Base-by-base conservation (phyloP, 2,113 vertebrate genomes). In the Datnioides undecimradiatus region DNA sequence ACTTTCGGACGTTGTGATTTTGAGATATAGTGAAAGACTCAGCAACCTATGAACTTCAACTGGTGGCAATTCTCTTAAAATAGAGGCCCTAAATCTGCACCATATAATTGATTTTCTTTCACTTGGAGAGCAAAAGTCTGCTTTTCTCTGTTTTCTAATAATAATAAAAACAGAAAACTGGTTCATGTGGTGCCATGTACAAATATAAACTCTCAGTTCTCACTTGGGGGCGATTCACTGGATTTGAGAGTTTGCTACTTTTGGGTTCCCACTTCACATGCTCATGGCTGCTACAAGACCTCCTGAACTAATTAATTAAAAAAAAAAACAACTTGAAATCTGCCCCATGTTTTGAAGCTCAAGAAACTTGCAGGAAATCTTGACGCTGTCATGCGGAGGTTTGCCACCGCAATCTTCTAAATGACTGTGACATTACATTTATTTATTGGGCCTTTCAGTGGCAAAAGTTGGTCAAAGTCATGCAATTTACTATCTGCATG, bases 241-340 rank as follows among this genome's bases (percentile, higher is more conserved):
- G 49, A 55, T 74, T 70, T 59, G 8, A 65, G 73, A 69, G 73
- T 46, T 73, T 64, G 27, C 31, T 54, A 17, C 43, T 29, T 38
- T 57, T 64, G 7, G 43, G 62, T 45, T 59, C 51, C 60, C 33
- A 10, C 48, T 65, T 76, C 74, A 76, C 33, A 62, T 57, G 43
- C 25, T 67, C 16, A 23, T n/a, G 58, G 31, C 67, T 64, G 36
- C 57, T 55, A 16, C 38, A 59, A 75, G 62, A 64, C 62, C 74
- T 43, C 70, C 41, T 73, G n/a, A 84, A 83, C 67, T 63, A 75
- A 80, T 81, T 83, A 78, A 75, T 87, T 73, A 46, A n/a, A 70
- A 66, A 60, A 41, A 36, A 38, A 77, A 78, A 76, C 55, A 78
- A 76, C 55, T 60, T 68, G 2, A 79, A 81, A 62, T 38, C 31